Base-by-base conservation (phyloP, 2,888 invertebrate genomes). In the Melitaea athalia region DNA sequence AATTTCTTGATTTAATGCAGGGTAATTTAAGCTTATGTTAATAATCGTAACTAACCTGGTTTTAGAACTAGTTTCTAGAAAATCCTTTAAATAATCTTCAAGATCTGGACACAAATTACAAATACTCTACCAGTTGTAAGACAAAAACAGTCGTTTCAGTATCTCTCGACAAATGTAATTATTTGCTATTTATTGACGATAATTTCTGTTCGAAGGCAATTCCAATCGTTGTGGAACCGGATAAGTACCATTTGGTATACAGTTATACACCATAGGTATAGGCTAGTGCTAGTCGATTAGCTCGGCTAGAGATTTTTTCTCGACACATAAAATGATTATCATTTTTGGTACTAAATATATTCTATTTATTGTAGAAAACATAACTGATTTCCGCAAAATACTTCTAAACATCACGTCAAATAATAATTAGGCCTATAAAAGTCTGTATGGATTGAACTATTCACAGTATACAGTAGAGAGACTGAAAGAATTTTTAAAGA, bases 81-180 rank as follows among this genome's bases (percentile, higher is more conserved):
- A 33, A 31, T 55, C 24, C 53, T 31, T 31, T 31, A 55, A 24
- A 14, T 8, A 33, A 55, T 55, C 53, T 14, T 6, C 33, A 55
- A 55, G 53, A 55, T 55, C 53, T 55, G 11, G 31, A 33, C 33
- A 55, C 53, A 2, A 55, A 33, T 52, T 24, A 52, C 45, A 11
- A 45, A 17, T 24, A 52, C 52, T 12, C 12, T 31, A 7, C 31
- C 14, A 14, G 53, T 31, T 55, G 31, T n/a, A 33, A 33, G 53
- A 55, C 14, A 33, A 55, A 55, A 55, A 55, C 53, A 55, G 53
- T 33, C 53, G 53, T 55, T 55, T 55, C 31, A 55, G 31, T 55
- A 33, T 55, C 53, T 14, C 53, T 33, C 31, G 12, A 31, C 53
- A 55, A 55, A 31, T 31, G 53, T 55, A 55, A 42, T 57, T 33